phyloP scores from a whole-genome alignment of 1,140 invertebrate species.

The Cotesia glomerata region DNA sequence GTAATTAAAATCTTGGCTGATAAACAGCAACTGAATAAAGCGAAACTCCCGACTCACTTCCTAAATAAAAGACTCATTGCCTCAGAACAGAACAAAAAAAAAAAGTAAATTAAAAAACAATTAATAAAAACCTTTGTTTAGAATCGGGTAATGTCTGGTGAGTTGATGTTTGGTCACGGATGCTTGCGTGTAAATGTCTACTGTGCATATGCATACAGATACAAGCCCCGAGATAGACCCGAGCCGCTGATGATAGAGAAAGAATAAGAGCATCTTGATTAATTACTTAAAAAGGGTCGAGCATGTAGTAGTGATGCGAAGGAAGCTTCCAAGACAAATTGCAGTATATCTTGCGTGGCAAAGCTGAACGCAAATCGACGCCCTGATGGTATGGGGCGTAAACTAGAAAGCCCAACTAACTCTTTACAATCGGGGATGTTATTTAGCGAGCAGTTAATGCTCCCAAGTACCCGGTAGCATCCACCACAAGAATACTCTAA shows the following conservation, averaged over 20 bases:
- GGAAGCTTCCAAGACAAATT: slow-evolving; percentile 22
- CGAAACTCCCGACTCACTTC: too few species aligned
- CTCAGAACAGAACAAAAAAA: too few species aligned
- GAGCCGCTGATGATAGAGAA: not conserved
- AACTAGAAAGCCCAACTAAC: not conserved
- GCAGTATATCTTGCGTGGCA: slow-evolving; percentile 13
- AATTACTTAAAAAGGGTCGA: slow-evolving; percentile 21
- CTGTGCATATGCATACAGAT: not conserved
- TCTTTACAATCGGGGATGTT: not conserved
- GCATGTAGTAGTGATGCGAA: not conserved
- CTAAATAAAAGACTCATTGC: too few species aligned
- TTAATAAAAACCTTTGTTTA: too few species aligned
- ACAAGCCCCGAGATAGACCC: not conserved
- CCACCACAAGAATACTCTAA: not conserved
- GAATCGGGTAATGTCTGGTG: not conserved
- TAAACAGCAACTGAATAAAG: too few species aligned
- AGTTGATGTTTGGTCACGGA: not conserved
- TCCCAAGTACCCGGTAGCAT: not conserved
- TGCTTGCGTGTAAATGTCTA: slow-evolving; percentile 9
- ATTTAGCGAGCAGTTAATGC: slow-evolving; percentile 5
- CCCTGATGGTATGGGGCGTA: slow-evolving; percentile 18
- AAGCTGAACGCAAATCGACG: slow-evolving; percentile 11
- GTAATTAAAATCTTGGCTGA: too few species aligned
- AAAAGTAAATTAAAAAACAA: too few species aligned
- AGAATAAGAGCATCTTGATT: slow-evolving; percentile 16